Evolutionary conservation across 2,113 vertebrate species (phyloP).

Genomic region (Physeter macrocephalus): DNA sequence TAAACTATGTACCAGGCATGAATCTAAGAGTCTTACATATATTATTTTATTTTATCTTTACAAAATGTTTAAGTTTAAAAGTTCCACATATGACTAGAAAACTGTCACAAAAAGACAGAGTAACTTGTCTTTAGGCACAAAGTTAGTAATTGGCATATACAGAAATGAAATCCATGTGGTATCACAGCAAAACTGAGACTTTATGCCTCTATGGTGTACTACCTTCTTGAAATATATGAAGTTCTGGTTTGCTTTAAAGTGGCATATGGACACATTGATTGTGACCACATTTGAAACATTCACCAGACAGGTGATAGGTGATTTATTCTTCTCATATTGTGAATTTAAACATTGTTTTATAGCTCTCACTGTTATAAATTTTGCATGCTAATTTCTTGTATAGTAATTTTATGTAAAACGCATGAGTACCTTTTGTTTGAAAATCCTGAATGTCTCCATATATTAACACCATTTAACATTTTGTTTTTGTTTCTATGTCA

Average conservation of each 20-base stretch:
- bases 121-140: neutral
- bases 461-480: neutral
- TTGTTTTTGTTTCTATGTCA: neutral
- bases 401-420: neutral
- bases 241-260: neutral
- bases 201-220: neutral
- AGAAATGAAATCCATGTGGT: neutral
- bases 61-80: neutral
- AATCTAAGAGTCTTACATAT: neutral
- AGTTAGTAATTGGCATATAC: neutral
- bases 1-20: neutral
- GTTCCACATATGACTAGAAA: neutral
- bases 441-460: neutral
- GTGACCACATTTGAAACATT: neutral
- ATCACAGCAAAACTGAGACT: neutral
- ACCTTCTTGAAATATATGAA: neutral
- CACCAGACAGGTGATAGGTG: neutral
- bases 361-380: neutral
- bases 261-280: neutral
- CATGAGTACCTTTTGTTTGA: conserved; percentile 3
- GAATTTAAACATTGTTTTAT: conserved; percentile 2
- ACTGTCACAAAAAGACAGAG: neutral
- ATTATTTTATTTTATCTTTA: neutral
- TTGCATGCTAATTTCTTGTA: neutral
- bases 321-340: conserved; percentile 16